Evolutionary conservation across 2,888 invertebrate species (phyloP).

Genomic region (Dastarcus helophoroides): DNA sequence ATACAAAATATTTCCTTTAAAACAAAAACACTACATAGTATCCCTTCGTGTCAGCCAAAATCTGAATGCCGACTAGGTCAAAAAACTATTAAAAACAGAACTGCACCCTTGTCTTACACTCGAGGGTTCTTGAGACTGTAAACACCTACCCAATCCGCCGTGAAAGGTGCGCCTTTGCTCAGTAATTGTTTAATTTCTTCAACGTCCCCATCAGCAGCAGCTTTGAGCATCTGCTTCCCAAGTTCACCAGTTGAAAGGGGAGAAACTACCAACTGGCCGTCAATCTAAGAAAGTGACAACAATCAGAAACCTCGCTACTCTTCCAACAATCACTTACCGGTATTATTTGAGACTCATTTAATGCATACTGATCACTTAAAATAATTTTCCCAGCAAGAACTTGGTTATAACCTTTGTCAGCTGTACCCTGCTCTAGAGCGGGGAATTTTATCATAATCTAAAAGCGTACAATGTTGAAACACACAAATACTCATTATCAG

Average conservation of each 20-base stretch:
- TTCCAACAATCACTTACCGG: constrained; percentile 2
- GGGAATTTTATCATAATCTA: constrained; percentile 24
- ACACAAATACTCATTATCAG: constrained; percentile 6
- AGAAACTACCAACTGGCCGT: constrained; percentile 16
- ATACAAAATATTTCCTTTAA: too few species aligned
- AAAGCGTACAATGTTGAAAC: constrained; percentile 13
- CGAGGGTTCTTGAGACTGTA: too few species aligned
- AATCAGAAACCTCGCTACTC: not conserved
- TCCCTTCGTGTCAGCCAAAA: too few species aligned
- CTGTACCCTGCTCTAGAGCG: constrained; percentile 2
- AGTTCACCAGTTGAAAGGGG: constrained; percentile 48
- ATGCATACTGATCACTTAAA: not conserved
- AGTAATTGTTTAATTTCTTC: constrained; percentile 65
- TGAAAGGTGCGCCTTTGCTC: constrained; percentile 81
- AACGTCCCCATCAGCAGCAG: constrained; percentile 68
- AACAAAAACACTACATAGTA: too few species aligned
- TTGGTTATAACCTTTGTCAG: not conserved
- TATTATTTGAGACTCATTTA: not conserved
- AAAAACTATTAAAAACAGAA: too few species aligned
- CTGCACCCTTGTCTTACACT: too few species aligned
- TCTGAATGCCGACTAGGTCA: too few species aligned
- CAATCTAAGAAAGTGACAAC: constrained; percentile 20
- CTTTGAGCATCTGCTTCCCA: constrained; percentile 71
- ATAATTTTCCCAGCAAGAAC: not conserved
- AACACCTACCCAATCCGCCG: constrained; percentile 74